Percentiles rank a stretch among this genome's conserved stretches.
phyloP scores from a whole-genome alignment of 2,113 vertebrate genomes.

The Emydocephalus ijimae region DNA sequence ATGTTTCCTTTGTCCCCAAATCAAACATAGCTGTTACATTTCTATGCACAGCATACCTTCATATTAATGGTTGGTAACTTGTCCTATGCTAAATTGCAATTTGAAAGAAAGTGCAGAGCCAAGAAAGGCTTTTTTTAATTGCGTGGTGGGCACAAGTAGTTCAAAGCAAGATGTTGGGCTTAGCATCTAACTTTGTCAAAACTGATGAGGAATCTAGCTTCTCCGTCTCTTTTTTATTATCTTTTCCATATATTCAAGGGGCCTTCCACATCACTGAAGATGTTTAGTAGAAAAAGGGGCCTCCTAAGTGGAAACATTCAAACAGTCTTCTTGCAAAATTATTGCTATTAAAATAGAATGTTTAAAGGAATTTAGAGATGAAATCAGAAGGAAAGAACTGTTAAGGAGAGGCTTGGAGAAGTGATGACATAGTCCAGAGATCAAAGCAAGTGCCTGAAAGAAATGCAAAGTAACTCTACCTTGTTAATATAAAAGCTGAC shows the following conservation, averaged over 20 bases:
- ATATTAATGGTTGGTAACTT: neutral
- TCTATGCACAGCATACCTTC: neutral
- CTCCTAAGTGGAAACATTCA: neutral
- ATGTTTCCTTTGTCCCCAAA: conserved; percentile 9
- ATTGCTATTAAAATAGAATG: neutral
- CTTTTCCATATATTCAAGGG: neutral
- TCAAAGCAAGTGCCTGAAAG: neutral
- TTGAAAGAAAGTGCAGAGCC: neutral
- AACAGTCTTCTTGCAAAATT: neutral
- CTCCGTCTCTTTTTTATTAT: no score
- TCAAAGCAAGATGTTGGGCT: neutral
- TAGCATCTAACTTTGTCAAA: neutral
- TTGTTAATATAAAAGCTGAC: neutral
- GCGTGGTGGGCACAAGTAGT: conserved; percentile 3
- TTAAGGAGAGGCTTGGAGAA: neutral
- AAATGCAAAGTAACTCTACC: neutral
- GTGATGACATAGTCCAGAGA: neutral
- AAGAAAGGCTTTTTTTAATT: conserved; percentile 7
- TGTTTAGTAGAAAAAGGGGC: neutral
- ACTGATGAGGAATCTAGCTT: neutral
- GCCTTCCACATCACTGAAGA: neutral
- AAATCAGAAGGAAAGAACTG: neutral
- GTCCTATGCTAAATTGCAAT: neutral
- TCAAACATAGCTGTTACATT: neutral
- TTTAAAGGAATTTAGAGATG: neutral